These are phyloP conservation scores for Dryococelus australis DNA, from an alignment of 2,888 invertebrate genomes.

Conservation along the genomic window DNA sequence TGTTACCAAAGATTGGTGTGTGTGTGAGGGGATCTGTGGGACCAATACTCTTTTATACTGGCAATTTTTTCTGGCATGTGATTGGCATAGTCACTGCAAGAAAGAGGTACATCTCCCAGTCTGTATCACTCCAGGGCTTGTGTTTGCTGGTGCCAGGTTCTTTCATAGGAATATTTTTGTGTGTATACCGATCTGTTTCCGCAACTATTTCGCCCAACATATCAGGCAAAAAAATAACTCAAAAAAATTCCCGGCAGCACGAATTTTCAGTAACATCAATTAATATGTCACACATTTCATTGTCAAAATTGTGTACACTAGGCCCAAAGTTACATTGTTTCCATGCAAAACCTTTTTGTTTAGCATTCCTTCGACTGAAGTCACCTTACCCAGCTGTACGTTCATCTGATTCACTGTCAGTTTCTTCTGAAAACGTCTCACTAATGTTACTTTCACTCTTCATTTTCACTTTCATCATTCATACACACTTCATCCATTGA, in stretches of 20 bases:
- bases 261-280: neutral
- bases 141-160: neutral
- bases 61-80: neutral
- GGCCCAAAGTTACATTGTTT: neutral
- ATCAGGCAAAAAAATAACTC: neutral
- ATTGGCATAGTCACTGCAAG: neutral
- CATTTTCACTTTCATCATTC: too few species aligned
- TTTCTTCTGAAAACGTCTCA: too few species aligned
- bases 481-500: too few species aligned
- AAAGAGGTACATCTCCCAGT: neutral
- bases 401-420: neutral
- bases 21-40: conserved; percentile 4
- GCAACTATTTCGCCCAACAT: too few species aligned
- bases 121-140: neutral
- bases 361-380: too few species aligned
- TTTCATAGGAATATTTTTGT: too few species aligned
- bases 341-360: too few species aligned
- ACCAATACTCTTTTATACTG: neutral
- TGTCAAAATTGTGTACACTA: neutral
- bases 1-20: neutral
- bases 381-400: neutral
- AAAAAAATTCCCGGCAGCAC: neutral
- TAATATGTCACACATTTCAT: neutral
- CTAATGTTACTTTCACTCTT: too few species aligned
- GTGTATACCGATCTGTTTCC: too few species aligned